These are phyloP conservation scores for Coboldia fuscipes DNA, from an alignment of 1,140 invertebrate genomes.

Conservation along the genomic window DNA sequence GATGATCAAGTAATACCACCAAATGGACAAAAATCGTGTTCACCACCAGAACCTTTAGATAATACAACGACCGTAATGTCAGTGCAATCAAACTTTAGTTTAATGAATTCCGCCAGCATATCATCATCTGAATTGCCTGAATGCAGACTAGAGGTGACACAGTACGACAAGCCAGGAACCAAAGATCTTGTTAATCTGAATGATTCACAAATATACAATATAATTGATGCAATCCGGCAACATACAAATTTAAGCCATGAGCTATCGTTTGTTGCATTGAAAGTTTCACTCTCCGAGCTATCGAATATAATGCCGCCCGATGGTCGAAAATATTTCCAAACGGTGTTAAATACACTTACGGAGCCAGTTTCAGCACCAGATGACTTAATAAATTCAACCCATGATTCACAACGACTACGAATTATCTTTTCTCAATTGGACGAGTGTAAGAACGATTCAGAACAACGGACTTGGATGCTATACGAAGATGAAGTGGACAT, in stretches of 20 bases:
- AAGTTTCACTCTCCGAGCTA: constrained; percentile 48
- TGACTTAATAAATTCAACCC: constrained; percentile 26
- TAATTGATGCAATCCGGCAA: constrained; percentile 52
- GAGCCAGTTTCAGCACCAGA: constrained; percentile 19
- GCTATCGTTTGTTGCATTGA: constrained; percentile 63
- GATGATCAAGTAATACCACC: too few relatives aligned
- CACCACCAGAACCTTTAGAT: too few relatives aligned
- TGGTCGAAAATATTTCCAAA: constrained; percentile 29
- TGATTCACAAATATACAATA: constrained; percentile 34
- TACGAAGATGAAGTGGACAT: constrained; percentile 81
- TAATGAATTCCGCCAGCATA: neutral
- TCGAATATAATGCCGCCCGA: constrained; percentile 32
- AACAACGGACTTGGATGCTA: constrained; percentile 81
- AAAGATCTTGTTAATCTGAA: too few relatives aligned
- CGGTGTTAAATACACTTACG: constrained; percentile 17
- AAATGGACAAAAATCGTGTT: too few relatives aligned
- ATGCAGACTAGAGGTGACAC: too few relatives aligned
- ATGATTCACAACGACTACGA: constrained; percentile 57
- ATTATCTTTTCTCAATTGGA: constrained; percentile 61
- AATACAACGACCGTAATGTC: neutral
- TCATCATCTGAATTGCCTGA: neutral
- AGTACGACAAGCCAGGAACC: too few relatives aligned
- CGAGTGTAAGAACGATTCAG: constrained; percentile 76
- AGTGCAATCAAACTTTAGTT: neutral
- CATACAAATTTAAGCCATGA: constrained; percentile 73